phyloP scores from a whole-genome alignment of 1,140 invertebrate genomes.

The Fopius arisanus region DNA sequence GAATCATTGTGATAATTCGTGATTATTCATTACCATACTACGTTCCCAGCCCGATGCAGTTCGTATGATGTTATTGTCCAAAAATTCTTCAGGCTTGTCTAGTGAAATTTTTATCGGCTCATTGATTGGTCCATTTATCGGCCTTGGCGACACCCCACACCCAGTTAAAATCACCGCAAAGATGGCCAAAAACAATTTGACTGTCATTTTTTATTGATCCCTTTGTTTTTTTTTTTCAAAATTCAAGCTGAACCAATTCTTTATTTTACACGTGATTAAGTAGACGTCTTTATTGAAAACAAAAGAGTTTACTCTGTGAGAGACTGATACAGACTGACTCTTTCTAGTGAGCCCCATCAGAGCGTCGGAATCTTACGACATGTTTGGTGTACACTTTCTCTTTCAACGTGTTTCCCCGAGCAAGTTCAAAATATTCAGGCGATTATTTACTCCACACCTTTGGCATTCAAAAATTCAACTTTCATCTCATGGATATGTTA shows the following conservation, averaged over 20 bases:
- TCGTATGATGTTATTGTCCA: not conserved
- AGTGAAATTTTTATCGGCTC: constrained; percentile 46
- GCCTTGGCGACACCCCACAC: constrained; percentile 26
- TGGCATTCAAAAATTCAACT: constrained; percentile 15
- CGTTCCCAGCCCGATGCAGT: constrained; percentile 42
- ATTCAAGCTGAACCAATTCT: not conserved
- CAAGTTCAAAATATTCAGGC: constrained; percentile 29
- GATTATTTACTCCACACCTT: not conserved
- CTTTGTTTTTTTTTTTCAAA: not conserved
- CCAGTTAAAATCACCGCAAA: not conserved
- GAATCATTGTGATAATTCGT: not conserved
- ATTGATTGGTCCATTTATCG: constrained; percentile 43
- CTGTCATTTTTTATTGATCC: constrained; percentile 7
- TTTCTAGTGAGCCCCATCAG: not conserved
- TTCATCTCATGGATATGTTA: not conserved
- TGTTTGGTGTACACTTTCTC: constrained; percentile 31
- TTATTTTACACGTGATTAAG: not conserved
- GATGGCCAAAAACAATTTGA: not conserved
- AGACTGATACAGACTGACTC: constrained; percentile 29
- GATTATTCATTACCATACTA: constrained; percentile 41
- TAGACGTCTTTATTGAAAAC: no score
- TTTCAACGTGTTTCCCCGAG: constrained; percentile 31
- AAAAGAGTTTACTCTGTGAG: no score
- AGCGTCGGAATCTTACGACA: constrained; percentile 27
- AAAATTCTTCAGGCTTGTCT: constrained; percentile 26